Evolutionary conservation across 2,113 vertebrate species (phyloP).

Genomic region (Amphiprion percula): DNA sequence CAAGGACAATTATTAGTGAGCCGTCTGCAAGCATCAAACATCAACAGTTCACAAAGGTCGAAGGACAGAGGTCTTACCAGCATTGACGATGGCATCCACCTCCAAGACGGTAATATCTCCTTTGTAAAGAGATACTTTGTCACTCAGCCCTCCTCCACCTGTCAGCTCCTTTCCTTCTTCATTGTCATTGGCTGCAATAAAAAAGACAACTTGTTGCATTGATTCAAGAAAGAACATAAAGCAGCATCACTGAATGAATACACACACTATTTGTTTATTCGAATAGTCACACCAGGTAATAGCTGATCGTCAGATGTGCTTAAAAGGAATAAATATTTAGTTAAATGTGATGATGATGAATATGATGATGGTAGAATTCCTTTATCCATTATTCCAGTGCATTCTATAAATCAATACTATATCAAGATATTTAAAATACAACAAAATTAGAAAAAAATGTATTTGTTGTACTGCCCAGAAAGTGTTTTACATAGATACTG

Average conservation of each 20-base stretch:
- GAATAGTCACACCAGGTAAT: too few species aligned
- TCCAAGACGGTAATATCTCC: slow-evolving; percentile 97
- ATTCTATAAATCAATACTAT: too few species aligned
- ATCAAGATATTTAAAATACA: too few species aligned
- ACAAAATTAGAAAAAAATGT: too few species aligned
- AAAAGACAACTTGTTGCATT: not conserved
- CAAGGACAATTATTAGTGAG: slow-evolving; percentile 31
- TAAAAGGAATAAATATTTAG: too few species aligned
- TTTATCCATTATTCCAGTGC: too few species aligned
- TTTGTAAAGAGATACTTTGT: slow-evolving; percentile 97
- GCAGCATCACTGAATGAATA: not conserved
- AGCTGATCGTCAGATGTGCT: too few species aligned
- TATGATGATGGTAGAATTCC: not conserved
- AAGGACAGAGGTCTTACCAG: slow-evolving; percentile 87
- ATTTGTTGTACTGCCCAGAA: too few species aligned
- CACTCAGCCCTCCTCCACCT: slow-evolving; percentile 78
- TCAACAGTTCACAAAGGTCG: slow-evolving; percentile 18
- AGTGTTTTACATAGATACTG: too few species aligned
- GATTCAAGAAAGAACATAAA: not conserved
- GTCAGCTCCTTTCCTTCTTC: slow-evolving; percentile 70
- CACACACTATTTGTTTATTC: not conserved
- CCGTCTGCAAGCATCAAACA: slow-evolving; percentile 8
- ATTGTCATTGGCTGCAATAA: slow-evolving; percentile 82
- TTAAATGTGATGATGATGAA: not conserved
- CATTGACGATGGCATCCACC: slow-evolving; percentile 97